Evolutionary conservation across 2,113 vertebrate genomes (phyloP), one percentile per base, ranked within the genome.

Genomic region (Serilophus lunatus): DNA sequence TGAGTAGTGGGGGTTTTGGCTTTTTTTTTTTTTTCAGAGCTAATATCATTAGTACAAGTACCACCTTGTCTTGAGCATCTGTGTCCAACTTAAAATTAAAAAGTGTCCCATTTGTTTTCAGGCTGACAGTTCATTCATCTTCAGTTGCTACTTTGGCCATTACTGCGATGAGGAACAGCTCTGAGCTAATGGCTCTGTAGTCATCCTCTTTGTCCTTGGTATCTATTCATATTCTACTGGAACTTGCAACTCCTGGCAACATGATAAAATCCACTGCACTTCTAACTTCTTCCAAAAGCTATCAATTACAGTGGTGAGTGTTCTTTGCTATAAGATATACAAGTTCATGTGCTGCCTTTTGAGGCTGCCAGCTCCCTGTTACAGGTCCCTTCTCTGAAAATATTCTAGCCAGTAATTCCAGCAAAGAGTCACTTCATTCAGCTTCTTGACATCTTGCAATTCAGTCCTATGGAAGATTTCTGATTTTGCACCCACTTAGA

Each of bases 171-270:
- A 96, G 69, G 90, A 92, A 70, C 66, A 82, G 23, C 45, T 81
- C 82, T 90, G 71, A 94, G 50, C 54, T 94, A 96, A 94, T 66
- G 72, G 76, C 54, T 92, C 45, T 94, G 25, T 80, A 95, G 88
- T 86, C 92, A 92, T 77, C 59, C 71, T 93, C 71, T 96, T 95
- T 95, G 92, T 94, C 95, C 96, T 97, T 97, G 75, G 38, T 88
- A 70, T 83, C 68, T 80, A n/a, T 95, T 90, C 71, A 29, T 77
- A 96, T 92, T 88, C 90, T 74, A 20, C 75, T 88, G 59, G 45
- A 80, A 54, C 38, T 64, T 80, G 49, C 40, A 88, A 86, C 13
- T 25, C 69, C 36, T 82, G 68, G 82, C 68, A 94, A 80, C 45
- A 70, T 77, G 63, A 96, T 88, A 88, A 90, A 95, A 92, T 90